Conservation (phyloP, 2,113 vertebrate species). For the Acrocephalus kingi region DNA sequence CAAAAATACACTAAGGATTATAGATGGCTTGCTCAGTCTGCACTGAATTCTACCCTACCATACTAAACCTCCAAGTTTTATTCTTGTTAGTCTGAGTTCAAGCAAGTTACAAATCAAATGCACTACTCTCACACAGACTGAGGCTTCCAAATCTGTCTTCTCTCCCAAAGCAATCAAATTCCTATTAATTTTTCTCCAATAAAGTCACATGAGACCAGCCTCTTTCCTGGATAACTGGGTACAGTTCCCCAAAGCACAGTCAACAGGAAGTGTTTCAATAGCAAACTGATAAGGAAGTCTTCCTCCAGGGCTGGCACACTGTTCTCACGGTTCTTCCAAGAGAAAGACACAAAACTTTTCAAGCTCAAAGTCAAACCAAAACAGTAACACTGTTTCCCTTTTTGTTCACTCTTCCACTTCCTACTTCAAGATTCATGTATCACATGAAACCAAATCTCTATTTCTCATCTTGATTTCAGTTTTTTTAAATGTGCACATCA, state of each 20-base stretch:
- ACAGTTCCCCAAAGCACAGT: not conserved
- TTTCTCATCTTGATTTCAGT: not conserved
- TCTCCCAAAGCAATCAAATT: not conserved
- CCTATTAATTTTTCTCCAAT: not conserved
- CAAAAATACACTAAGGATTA: not conserved
- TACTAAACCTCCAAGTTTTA: not conserved
- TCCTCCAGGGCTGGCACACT: not conserved
- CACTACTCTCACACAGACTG: not conserved
- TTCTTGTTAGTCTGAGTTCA: not conserved
- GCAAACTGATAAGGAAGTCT: not conserved
- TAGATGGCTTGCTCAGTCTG: not conserved
- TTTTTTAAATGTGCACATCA: not conserved
- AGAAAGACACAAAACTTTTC: not conserved
- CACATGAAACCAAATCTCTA: not conserved
- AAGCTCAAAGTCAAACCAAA: not conserved
- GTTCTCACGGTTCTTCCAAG: not conserved
- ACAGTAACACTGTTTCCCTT: not conserved
- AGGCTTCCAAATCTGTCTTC: not conserved
- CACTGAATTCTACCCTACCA: not conserved
- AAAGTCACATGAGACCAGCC: not conserved
- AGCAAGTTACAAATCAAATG: not conserved
- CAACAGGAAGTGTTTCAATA: constrained; percentile 14
- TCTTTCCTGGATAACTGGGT: not conserved
- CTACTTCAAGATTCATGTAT: not conserved
- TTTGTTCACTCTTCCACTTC: not conserved